A percentile compares a stretch with the other conserved stretches of the same genome.
Conservation (phyloP, 2,888 invertebrate genomes). For the Netelia inedita region DNA sequence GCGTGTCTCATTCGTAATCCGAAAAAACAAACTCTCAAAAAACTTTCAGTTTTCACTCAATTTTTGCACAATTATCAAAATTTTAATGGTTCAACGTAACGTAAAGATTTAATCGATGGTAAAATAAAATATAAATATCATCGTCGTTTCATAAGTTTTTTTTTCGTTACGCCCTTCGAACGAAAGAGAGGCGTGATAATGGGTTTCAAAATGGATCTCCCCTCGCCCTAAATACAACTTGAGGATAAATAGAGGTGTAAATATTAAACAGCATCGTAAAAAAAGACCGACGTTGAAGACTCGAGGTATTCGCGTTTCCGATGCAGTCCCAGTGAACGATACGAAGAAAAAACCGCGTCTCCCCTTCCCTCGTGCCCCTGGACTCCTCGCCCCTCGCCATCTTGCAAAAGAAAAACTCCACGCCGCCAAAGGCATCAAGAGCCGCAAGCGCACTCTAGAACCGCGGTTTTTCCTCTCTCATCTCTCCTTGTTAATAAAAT, state of each 20-base stretch:
- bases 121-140: not conserved
- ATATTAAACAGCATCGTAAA: slow-evolving; percentile 49
- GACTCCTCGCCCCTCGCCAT: slow-evolving; percentile 2
- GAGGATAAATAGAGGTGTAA: slow-evolving; percentile 71
- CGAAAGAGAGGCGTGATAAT: slow-evolving; percentile 78
- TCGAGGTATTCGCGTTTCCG: slow-evolving; percentile 17
- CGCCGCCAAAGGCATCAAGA: slow-evolving; percentile 77
- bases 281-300: slow-evolving; percentile 16
- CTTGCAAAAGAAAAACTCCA: slow-evolving; percentile 57
- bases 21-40: slow-evolving; percentile 5
- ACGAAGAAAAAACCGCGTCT: slow-evolving; percentile 16
- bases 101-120: not conserved
- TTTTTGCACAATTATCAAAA: not conserved
- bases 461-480: slow-evolving; percentile 79
- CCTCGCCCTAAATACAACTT: slow-evolving; percentile 39
- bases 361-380: not conserved
- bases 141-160: not conserved
- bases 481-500: slow-evolving; percentile 78
- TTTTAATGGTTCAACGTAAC: not conserved
- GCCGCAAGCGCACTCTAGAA: slow-evolving; percentile 53
- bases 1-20: slow-evolving; percentile 15
- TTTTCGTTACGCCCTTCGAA: not conserved
- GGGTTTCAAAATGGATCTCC: slow-evolving; percentile 75
- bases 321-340: slow-evolving; percentile 54
- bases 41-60: not conserved